Percentiles rank a stretch among this genome's conserved stretches.
Conservation (phyloP, 2,113 vertebrate species). For the Hippocampus guttulatus region DNA sequence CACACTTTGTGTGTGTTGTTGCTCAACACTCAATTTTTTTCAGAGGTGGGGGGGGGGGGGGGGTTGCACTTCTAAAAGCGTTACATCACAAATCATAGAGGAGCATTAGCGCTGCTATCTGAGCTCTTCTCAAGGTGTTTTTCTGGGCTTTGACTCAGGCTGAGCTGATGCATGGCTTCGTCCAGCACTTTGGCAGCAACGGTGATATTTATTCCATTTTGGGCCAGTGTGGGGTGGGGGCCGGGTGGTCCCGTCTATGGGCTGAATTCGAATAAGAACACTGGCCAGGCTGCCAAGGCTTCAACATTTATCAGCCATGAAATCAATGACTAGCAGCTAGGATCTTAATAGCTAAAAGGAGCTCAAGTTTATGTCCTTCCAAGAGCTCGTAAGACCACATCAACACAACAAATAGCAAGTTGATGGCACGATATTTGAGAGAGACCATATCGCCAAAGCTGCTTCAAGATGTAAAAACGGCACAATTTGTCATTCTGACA, state of each 20-base stretch:
- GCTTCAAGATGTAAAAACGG: too few relatives aligned
- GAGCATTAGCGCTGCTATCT: not conserved
- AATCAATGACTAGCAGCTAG: not conserved
- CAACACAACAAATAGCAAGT: not conserved
- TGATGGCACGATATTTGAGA: not conserved
- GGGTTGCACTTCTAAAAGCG: not conserved
- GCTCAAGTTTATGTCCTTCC: not conserved
- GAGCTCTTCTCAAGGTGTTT: not conserved
- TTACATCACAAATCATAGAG: not conserved
- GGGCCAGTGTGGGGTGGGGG: not conserved
- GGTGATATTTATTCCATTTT: not conserved
- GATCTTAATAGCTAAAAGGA: not conserved
- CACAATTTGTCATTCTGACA: too few relatives aligned
- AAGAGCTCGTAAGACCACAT: not conserved
- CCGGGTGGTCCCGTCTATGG: not conserved
- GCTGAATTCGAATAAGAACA: not conserved
- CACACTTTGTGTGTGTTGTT: not conserved
- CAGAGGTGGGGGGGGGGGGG: not conserved
- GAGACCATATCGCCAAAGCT: too few relatives aligned
- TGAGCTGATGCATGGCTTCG: not conserved
- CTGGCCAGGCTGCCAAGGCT: not conserved
- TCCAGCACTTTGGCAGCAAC: not conserved
- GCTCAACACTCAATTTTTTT: not conserved
- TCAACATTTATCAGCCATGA: not conserved
- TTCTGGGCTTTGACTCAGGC: not conserved